Percentiles rank a stretch among this genome's conserved stretches.
These are phyloP conservation scores for Stercorarius parasiticus DNA, from an alignment of 2,113 vertebrate genomes.

Conservation along the genomic window DNA sequence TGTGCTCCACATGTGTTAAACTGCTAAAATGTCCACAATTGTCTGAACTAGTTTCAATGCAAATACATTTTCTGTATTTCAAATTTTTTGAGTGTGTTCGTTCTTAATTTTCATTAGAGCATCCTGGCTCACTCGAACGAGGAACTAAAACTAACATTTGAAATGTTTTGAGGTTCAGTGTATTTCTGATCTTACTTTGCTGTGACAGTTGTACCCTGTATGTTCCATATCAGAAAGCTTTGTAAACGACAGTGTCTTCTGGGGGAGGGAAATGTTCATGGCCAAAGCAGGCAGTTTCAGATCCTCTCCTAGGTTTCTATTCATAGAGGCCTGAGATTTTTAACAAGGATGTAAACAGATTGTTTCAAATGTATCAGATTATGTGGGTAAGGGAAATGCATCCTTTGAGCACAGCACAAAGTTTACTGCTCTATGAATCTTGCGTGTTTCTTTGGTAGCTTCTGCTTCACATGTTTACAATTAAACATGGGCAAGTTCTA, in stretches of 20 bases:
- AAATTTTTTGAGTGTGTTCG: not conserved
- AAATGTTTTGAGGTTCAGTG: not conserved
- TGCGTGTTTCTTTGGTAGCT: slow-evolving; percentile 28
- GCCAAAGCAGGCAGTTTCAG: not conserved
- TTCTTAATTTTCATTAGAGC: not conserved
- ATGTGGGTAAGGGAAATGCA: not conserved
- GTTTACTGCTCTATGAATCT: not conserved
- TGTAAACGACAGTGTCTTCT: not conserved
- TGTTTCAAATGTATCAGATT: not conserved
- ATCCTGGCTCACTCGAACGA: not conserved
- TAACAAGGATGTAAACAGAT: not conserved
- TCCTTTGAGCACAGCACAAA: not conserved
- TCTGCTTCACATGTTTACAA: not conserved
- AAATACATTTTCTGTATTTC: not conserved
- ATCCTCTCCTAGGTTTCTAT: not conserved
- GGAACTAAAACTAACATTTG: not conserved
- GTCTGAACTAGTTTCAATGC: not conserved
- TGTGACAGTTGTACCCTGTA: not conserved
- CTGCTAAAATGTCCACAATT: not conserved
- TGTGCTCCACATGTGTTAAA: not conserved
- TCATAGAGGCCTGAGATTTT: not conserved
- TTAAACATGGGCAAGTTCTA: not conserved
- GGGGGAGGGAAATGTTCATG: not conserved
- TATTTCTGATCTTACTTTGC: not conserved
- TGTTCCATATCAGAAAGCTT: not conserved